Evolutionary conservation across 2,113 vertebrate species (phyloP).

Genomic region (Strix aluco): DNA sequence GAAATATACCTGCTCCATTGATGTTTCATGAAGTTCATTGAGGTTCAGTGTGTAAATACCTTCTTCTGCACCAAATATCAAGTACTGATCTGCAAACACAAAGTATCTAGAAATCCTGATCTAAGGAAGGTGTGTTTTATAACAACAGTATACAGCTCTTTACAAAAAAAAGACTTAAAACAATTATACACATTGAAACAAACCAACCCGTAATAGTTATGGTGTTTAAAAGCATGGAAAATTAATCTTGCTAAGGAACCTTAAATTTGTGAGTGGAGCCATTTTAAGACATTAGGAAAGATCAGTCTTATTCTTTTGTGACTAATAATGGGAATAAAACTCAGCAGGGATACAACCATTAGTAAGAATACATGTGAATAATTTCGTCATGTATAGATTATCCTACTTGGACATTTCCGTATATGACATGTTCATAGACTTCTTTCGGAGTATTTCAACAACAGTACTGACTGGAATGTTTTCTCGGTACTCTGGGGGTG

Average conservation of each 20-base stretch:
- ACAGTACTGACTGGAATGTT: neutral
- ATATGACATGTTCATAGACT: neutral
- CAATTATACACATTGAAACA: neutral
- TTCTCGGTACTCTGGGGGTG: neutral
- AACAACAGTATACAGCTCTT: neutral
- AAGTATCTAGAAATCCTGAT: neutral
- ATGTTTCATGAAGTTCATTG: slow-evolving; percentile 97
- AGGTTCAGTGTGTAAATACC: slow-evolving; percentile 98
- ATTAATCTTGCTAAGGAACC: neutral
- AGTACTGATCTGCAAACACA: slow-evolving; percentile 89
- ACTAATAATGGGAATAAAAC: neutral
- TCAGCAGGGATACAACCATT: neutral
- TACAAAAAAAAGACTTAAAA: neutral
- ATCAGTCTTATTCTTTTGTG: neutral
- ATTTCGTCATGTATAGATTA: neutral
- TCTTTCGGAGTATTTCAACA: neutral
- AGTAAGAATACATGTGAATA: neutral
- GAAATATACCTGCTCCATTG: slow-evolving; percentile 92
- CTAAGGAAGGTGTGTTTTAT: neutral
- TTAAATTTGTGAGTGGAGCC: neutral
- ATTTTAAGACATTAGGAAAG: neutral
- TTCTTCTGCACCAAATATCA: slow-evolving; percentile 98
- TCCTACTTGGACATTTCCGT: neutral
- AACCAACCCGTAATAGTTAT: neutral
- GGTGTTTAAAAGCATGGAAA: neutral